These are phyloP conservation scores for Cosmia trapezina DNA, from an alignment of 2,888 invertebrate species.

Conservation along the genomic window DNA sequence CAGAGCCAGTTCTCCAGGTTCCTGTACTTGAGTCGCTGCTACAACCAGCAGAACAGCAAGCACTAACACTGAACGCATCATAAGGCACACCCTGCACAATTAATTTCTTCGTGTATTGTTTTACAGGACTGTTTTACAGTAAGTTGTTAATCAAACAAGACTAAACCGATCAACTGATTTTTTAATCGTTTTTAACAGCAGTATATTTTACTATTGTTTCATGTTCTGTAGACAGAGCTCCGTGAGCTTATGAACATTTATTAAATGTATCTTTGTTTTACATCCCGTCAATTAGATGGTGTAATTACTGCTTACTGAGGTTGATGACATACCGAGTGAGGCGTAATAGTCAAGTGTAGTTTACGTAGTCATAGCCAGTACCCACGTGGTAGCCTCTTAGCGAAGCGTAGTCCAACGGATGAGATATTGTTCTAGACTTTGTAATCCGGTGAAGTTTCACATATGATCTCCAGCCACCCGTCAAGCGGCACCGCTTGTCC, in stretches of 20 bases:
- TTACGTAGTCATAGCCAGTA: not conserved
- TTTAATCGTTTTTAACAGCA: not conserved
- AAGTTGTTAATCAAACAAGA: conserved; percentile 5
- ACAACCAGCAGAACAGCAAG: conserved; percentile 68
- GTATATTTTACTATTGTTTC: not conserved
- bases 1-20: conserved; percentile 81
- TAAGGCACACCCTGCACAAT: conserved; percentile 9
- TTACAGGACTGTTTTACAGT: not conserved
- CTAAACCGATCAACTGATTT: not conserved
- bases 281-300: not conserved
- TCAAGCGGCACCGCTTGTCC: too few species aligned
- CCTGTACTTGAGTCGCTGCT: conserved; percentile 76
- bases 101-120: conserved; percentile 17
- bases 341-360: not conserved
- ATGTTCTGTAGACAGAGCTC: conserved; percentile 1
- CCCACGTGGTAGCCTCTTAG: not conserved
- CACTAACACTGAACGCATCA: conserved; percentile 62
- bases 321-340: not conserved
- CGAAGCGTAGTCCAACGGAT: not conserved
- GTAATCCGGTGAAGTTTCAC: not conserved
- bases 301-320: not conserved
- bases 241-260: not conserved
- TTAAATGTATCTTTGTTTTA: not conserved
- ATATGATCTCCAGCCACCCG: not conserved
- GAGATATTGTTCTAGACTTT: not conserved